phyloP scores from a whole-genome alignment of 1,140 invertebrate genomes.

The Neodiprion virginianus region DNA sequence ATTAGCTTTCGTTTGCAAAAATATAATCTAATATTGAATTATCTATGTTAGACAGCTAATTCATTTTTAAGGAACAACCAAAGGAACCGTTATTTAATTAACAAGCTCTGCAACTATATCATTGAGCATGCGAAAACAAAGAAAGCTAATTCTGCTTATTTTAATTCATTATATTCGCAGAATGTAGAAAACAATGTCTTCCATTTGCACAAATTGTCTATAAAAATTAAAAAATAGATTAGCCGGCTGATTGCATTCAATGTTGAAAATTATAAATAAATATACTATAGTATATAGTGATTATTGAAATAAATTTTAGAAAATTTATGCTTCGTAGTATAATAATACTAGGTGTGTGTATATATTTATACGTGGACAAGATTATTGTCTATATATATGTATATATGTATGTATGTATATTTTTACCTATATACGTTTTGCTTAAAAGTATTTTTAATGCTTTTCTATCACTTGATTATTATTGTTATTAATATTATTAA shows the following conservation, averaged over 20 bases:
- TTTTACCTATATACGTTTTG: constrained; percentile 1
- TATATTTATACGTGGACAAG: constrained; percentile 30
- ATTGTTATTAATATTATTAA: not conserved
- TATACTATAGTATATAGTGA: no score
- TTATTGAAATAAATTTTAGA: no score
- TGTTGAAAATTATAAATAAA: no score
- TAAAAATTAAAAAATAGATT: no score
- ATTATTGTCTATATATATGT: constrained; percentile 43
- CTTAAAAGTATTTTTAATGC: constrained; percentile 9
- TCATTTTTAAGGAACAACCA: constrained; percentile 33
- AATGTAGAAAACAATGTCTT: no score
- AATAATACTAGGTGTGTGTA: constrained; percentile 23
- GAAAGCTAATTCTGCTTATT: no score
- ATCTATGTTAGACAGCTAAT: constrained; percentile 9
- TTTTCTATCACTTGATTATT: constrained; percentile 4
- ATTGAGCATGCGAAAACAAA: constrained; percentile 2
- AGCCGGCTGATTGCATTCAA: no score
- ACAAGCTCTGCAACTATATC: constrained; percentile 16
- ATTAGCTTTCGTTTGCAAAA: not conserved
- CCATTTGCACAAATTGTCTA: no score
- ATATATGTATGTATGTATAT: constrained; percentile 23
- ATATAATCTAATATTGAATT: not conserved
- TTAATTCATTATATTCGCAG: no score
- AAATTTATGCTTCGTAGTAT: no score
- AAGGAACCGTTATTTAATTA: constrained; percentile 31